These are phyloP conservation scores for Dermochelys coriacea DNA, from an alignment of 2,797 vertebrate genomes.

Conservation along the genomic window DNA sequence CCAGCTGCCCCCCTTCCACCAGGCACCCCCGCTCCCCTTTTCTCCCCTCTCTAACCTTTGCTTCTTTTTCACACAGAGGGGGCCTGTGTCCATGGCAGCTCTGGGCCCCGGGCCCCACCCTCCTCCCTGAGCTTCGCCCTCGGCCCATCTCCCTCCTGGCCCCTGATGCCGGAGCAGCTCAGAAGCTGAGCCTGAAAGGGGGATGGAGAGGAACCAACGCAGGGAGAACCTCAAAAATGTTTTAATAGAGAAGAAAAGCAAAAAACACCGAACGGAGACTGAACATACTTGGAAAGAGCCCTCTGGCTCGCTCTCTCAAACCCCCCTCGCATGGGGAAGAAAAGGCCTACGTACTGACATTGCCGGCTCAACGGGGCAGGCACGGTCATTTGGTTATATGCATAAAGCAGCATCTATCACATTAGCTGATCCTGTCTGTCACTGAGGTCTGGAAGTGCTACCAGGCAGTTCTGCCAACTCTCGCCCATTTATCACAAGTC, in stretches of 20 bases:
- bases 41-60: no score
- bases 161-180: no score
- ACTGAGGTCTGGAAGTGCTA: background rate
- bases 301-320: background rate
- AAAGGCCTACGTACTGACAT: background rate
- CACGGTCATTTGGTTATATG: background rate
- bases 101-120: background rate
- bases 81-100: background rate
- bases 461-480: background rate
- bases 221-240: no score
- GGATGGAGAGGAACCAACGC: no score
- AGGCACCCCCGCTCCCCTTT: accelerated
- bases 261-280: background rate
- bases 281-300: background rate
- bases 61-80: no score
- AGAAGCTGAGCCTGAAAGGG: no score
- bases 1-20: accelerated
- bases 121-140: background rate
- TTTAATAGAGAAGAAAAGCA: background rate
- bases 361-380: background rate
- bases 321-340: background rate
- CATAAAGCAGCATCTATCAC: background rate
- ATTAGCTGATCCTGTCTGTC: background rate
- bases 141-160: background rate
- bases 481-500: background rate